Evolutionary conservation across 2,888 invertebrate genomes (phyloP).

Genomic region (Drosophila limbata): DNA sequence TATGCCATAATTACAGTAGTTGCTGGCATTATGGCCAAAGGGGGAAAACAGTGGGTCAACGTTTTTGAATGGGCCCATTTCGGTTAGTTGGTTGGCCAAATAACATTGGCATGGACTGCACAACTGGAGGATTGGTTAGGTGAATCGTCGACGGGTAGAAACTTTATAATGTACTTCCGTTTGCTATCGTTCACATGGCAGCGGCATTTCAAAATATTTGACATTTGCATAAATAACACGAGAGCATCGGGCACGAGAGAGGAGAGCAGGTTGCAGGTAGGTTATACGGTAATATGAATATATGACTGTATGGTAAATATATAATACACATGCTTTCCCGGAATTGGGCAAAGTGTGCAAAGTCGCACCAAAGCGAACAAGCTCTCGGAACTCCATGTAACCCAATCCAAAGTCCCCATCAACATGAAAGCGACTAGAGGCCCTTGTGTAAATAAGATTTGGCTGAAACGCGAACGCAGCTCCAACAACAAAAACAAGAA

Average conservation of each 20-base stretch:
- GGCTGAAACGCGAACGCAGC: constrained; percentile 47
- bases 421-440: constrained; percentile 10
- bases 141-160: constrained; percentile 32
- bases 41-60: constrained; percentile 4
- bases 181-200: constrained; percentile 76
- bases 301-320: constrained; percentile 29
- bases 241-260: constrained; percentile 23
- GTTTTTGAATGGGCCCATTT: constrained; percentile 46
- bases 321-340: constrained; percentile 24
- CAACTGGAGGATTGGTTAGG: neutral
- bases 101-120: constrained; percentile 42
- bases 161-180: constrained; percentile 78
- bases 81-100: constrained; percentile 74
- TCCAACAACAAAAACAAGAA: constrained; percentile 10
- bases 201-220: constrained; percentile 79
- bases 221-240: constrained; percentile 78
- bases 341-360: constrained; percentile 68
- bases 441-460: constrained; percentile 68
- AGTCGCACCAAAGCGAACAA: constrained; percentile 41
- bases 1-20: constrained; percentile 76
- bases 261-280: neutral
- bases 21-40: constrained; percentile 37
- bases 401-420: constrained; percentile 16
- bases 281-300: neutral
- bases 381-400: constrained; percentile 47